Evolutionary conservation across 2,797 vertebrate species (phyloP), one percentile per base, ranked within the genome.

Genomic region (Protonibea diacanthus): DNA sequence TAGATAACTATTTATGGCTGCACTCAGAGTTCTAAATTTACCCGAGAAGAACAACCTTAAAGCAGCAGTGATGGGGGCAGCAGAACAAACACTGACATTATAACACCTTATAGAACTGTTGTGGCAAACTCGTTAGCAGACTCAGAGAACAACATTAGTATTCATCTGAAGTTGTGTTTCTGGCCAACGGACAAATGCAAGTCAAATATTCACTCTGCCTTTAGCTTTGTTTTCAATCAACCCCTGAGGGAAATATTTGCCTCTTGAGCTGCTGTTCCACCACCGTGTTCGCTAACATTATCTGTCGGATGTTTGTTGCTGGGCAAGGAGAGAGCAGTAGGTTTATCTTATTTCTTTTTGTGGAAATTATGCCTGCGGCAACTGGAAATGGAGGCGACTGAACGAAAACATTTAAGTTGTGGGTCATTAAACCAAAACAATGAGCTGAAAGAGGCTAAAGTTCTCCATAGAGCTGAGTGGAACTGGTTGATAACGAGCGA

Each of bases 11-110:
- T 80, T 52, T 71, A 40, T 45, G 29, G 49, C 44, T 29, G 49
- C 53, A 72, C 29, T 72, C 57, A 58, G 63, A 63, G 20, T 58
- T 66, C 38, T 64, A 44, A 56, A 71, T 78, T 47, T 76, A 78
- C n/a, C 29, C 21, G 0, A 33, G 45, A 61, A 61, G 3, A 2
- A n/a, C 2, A 40, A 69, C 5, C 20, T 38, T 51, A 61, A 53
- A 64, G 23, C 47, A 62, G 21, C 20, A 38, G 18, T 49, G 29
- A 23, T 44, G 5, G 17, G 49, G 23, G 18, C 49, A 53, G 40
- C 1, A 2, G 15, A 42, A 29, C 9, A 65, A 8, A 52, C 18
- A 38, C 3, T 38, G 38, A 14, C 40, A 53, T 44, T 59, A 49
- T 45, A 57, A n/a, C 18, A 27, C n/a, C 49, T 61, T 27, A 18